Evolutionary conservation across 1,140 invertebrate genomes (phyloP), one percentile per base, ranked within the genome.

Genomic region (Monochamus saltuarius): DNA sequence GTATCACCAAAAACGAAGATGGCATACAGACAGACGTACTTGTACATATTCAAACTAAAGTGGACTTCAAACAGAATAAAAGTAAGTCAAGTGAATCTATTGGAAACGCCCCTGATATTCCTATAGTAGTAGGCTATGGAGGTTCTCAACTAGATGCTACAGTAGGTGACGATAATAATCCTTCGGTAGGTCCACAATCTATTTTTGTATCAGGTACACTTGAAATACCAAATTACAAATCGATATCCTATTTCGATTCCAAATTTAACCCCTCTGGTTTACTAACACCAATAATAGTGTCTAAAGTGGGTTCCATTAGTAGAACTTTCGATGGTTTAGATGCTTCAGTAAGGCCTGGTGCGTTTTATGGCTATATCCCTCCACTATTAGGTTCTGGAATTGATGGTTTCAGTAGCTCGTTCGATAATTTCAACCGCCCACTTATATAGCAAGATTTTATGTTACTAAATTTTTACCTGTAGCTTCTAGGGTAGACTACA

Each of bases 21-120:
- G 17, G 57, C 3, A 37, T 68, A 8, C 40, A 68, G 42, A 68
- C 67, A 14, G 64, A 66, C 34, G 58, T 68, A 50, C 37, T 68
- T 9, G 61, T 68, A 37, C 64, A 68, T 19, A 57, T 68, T 8
- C 34, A 62, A 58, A 64, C 64, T 1, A 66, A 61, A 39, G 45
- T 66, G 22, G 58, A 64, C 19, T 35, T 62, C 0, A 56, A 59
- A 46, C 35, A 55, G 36, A 65, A 62, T 13, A 56, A 56, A 55
- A 53, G 16, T n/a, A 6, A 29, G 6, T 29, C 36, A 35, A 60
- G 14, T 14, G 42, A 43, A 14, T 14, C 19, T 7, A 16, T 62
- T 9, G 62, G 61, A n/a, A 42, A 67, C 38, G 38, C 43, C n/a
- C 40, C 62, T 16, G 66, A 66, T 59, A 59, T 68, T 47, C 67